Evolutionary conservation across 2,888 invertebrate species (phyloP).

Genomic region (Sarcophaga carnaria): DNA sequence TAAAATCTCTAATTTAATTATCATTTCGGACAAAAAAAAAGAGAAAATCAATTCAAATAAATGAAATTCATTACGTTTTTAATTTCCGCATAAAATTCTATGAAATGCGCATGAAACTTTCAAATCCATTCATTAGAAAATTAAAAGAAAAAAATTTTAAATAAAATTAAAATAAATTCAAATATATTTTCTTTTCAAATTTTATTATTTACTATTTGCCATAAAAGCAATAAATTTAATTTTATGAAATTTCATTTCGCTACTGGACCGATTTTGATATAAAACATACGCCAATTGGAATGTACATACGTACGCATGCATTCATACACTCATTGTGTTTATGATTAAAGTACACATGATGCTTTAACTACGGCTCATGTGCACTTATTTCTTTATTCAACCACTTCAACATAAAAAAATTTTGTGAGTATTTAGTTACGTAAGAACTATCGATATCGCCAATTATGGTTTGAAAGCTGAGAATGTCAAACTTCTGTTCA

Average conservation of each 20-base stretch:
- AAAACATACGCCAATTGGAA: not conserved
- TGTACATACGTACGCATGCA: not conserved
- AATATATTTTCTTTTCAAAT: not conserved
- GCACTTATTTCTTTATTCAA: too few relatives aligned
- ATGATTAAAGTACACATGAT: not conserved
- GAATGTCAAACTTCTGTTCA: too few relatives aligned
- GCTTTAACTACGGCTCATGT: not conserved
- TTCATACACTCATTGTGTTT: not conserved
- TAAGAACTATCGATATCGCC: too few relatives aligned
- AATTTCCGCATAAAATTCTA: constrained; percentile 37
- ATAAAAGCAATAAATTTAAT: constrained; percentile 25
- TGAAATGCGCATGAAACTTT: constrained; percentile 22
- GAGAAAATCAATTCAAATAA: not conserved
- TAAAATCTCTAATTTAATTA: not conserved
- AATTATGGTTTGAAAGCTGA: too few relatives aligned
- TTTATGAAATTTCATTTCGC: constrained; percentile 16
- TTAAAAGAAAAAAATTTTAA: not conserved
- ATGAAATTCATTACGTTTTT: constrained; percentile 17
- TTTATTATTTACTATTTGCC: not conserved
- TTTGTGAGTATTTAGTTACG: too few relatives aligned
- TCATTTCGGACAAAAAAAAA: not conserved
- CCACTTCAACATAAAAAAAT: too few relatives aligned
- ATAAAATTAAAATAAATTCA: not conserved
- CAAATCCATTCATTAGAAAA: not conserved
- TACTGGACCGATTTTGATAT: not conserved